These are phyloP conservation scores for Polymixis lichenea DNA, from an alignment of 2,888 invertebrate species.

Conservation along the genomic window DNA sequence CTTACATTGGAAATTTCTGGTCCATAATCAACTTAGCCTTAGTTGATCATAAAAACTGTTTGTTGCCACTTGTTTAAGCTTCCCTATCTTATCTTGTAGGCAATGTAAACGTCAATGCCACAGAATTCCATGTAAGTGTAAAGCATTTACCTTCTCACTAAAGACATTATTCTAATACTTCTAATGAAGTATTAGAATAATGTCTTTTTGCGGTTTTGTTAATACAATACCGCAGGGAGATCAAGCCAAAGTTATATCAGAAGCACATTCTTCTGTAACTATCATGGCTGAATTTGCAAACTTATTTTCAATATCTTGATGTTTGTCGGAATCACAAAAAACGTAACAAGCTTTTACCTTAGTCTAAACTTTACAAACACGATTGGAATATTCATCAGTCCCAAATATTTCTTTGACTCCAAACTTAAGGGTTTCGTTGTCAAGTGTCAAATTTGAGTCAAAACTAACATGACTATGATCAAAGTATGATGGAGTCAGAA, in stretches of 20 bases:
- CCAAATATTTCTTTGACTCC: slow-evolving; percentile 40
- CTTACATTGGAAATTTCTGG: background rate
- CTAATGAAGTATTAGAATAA: too few relatives aligned
- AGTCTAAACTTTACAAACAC: slow-evolving; percentile 14
- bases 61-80: too few relatives aligned
- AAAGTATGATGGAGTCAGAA: slow-evolving; percentile 64
- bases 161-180: slow-evolving; percentile 34
- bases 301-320: background rate
- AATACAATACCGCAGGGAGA: slow-evolving; percentile 4
- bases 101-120: background rate
- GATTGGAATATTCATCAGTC: slow-evolving; percentile 44
- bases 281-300: background rate
- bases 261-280: background rate
- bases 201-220: too few relatives aligned
- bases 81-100: background rate
- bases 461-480: slow-evolving; percentile 57
- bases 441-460: slow-evolving; percentile 67
- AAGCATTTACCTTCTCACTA: slow-evolving; percentile 13
- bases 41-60: too few relatives aligned
- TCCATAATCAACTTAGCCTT: background rate
- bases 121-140: background rate
- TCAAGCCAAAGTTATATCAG: background rate
- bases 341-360: background rate
- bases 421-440: slow-evolving; percentile 44
- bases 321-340: slow-evolving; percentile 7